A percentile compares a stretch with the other conserved stretches of the same genome.
Evolutionary conservation across 2,113 vertebrate genomes (phyloP).

Genomic region (Hippocampus zosterae): DNA sequence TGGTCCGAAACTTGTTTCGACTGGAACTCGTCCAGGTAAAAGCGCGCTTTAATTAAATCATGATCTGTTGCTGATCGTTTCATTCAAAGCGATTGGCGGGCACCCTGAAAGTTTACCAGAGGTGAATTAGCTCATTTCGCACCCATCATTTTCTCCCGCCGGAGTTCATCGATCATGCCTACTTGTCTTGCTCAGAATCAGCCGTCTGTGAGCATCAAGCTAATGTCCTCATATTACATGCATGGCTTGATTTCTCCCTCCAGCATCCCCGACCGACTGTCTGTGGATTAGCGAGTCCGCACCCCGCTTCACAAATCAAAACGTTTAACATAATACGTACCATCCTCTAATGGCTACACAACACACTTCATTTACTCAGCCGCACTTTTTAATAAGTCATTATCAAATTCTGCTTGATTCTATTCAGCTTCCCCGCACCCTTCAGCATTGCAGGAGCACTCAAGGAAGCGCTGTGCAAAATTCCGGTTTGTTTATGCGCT

Average conservation of each 20-base stretch:
- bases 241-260: constrained; percentile 65
- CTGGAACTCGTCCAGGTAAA: constrained; percentile 15
- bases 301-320: constrained; percentile 72
- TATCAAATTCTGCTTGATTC: constrained; percentile 68
- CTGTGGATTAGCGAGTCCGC: constrained; percentile 66
- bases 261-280: constrained; percentile 63
- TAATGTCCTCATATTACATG: constrained; percentile 71
- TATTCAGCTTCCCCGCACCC: constrained; percentile 29
- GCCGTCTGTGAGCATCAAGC: constrained; percentile 59
- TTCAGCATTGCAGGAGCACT: constrained; percentile 49
- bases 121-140: constrained; percentile 31
- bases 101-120: constrained; percentile 14
- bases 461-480: constrained; percentile 38
- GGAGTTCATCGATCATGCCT: constrained; percentile 66
- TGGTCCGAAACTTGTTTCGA: constrained; percentile 18
- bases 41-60: constrained; percentile 8
- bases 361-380: constrained; percentile 72
- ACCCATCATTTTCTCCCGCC: constrained; percentile 33
- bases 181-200: constrained; percentile 57
- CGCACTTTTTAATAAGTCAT: constrained; percentile 68
- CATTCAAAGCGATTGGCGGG: constrained; percentile 18
- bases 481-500: constrained; percentile 29
- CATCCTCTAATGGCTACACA: constrained; percentile 70
- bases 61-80: constrained; percentile 19
- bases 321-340: constrained; percentile 69